phyloP scores from a whole-genome alignment of 2,888 invertebrate genomes.

The Drosophila peninsularis region DNA sequence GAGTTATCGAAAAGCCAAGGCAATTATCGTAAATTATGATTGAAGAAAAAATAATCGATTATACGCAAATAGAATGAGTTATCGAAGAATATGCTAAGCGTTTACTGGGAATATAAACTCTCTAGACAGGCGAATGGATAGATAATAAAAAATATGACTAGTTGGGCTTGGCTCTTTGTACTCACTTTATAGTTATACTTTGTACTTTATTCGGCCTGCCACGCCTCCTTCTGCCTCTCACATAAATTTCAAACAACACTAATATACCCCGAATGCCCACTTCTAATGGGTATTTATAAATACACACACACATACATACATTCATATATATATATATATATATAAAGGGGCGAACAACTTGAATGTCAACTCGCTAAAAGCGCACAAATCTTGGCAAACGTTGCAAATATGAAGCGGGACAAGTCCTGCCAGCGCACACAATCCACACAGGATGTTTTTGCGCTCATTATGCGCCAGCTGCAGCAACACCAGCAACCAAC shows the following conservation, averaged over 20 bases:
- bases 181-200: too few relatives aligned
- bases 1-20: too few relatives aligned
- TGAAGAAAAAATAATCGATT: too few relatives aligned
- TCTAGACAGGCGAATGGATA: too few relatives aligned
- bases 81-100: too few relatives aligned
- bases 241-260: neutral
- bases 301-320: slow-evolving; percentile 9
- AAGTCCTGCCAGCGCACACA: slow-evolving; percentile 56
- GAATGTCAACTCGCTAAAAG: slow-evolving; percentile 68
- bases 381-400: slow-evolving; percentile 75
- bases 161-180: too few relatives aligned
- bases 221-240: neutral
- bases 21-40: too few relatives aligned
- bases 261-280: neutral
- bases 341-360: slow-evolving; percentile 42
- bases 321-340: neutral
- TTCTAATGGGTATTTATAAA: neutral
- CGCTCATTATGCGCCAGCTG: slow-evolving; percentile 79
- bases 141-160: too few relatives aligned
- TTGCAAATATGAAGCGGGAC: slow-evolving; percentile 42
- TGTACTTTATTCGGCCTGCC: neutral
- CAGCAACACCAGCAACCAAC: slow-evolving; percentile 44
- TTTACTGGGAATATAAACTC: too few relatives aligned
- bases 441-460: slow-evolving; percentile 75
- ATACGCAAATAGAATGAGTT: too few relatives aligned